Evolutionary conservation across 2,888 invertebrate genomes (phyloP), one percentile per base, ranked within the genome.

Genomic region (Aleiodes alternator): DNA sequence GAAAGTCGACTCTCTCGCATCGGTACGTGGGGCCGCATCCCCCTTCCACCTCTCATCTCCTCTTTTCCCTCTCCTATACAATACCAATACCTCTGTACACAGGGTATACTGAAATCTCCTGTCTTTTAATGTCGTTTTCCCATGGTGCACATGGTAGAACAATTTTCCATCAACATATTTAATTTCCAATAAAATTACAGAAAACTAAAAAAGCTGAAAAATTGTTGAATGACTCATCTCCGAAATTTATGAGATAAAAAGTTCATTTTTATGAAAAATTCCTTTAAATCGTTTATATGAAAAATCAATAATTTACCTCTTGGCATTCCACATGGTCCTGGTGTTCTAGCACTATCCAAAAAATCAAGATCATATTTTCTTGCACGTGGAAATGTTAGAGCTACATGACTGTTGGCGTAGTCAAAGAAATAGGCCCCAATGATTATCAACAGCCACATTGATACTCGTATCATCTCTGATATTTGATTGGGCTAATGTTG

Each of bases 281-380:
- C 23, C 23, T 23, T 23, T n/a, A n/a, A n/a, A n/a, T n/a, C n/a
- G n/a, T n/a, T n/a, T n/a, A n/a, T n/a, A n/a, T n/a, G n/a, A n/a
- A 11, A 50, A 31, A 51, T 61, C 55, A 29, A 56, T 79, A 87
- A 11, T 92, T 92, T 90, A 97, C 96, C 97, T 94, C 95, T 96
- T 31, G 97, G 97, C 96, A 98, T 97, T 80, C 98, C 98, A 90
- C 98, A 98, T 77, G 98, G 98, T 78, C 94, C 94, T 85, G 95
- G 95, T 43, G 97, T 97, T 85, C 97, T 93, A 61, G 95, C 93
- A 88, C 95, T 97, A 88, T 98, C 98, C 90, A 98, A 91, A 90
- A 97, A 98, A 90, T 98, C 98, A 90, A 98, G 91, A 86, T 96
- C 96, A 87, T 94, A 96, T 86, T 94, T 93, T 85, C 98, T 92